Evolutionary conservation across 2,888 invertebrate species (phyloP), one percentile per base, ranked within the genome.

Genomic region (Cybosia mesomella): DNA sequence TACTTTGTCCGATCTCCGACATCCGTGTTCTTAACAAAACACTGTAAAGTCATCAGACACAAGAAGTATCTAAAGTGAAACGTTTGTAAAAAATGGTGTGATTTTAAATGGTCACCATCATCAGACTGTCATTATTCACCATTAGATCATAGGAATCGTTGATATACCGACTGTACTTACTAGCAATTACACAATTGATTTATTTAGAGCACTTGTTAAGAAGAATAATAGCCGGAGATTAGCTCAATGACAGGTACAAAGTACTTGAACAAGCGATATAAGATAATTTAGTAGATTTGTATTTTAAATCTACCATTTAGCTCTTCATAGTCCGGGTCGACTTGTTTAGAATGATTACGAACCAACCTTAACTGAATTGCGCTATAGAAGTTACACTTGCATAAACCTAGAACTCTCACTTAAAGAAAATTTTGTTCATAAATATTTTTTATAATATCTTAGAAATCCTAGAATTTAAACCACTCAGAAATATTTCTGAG

Each of bases 71-170:
- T 61, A 61, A 24, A 64, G 49, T 72, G 66, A 76, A 76, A 76
- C 67, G 53, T 69, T 36, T 72, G 64, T 59, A 32, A 60, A 54
- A 54, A 34, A 68, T 32, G 34, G 65, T 69, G 66, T 69, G 53
- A 80, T 68, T 60, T 68, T 73, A 59, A 68, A 53, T 70, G 70
- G 54, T 21, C 54, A 60, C 24, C 64, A 67, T 74, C 72, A 68
- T 77, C 72, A 36, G 11, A 32, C 64, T 58, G 59, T 66, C 75
- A 75, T 77, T 68, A 70, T 57, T 73, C 24, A 71, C 39, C 57
- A 80, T 70, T 70, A 60, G 55, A 58, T 70, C 67, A 39, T 28
- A 18, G 24, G 43, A 66, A 58, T 71, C 66, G 43, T 68, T 72
- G 64, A 72, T 71, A 69, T n/a, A 49, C 66, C 53, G 65, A 39